Evolutionary conservation across 2,113 vertebrate species (phyloP).

Genomic region (Suricata suricatta): DNA sequence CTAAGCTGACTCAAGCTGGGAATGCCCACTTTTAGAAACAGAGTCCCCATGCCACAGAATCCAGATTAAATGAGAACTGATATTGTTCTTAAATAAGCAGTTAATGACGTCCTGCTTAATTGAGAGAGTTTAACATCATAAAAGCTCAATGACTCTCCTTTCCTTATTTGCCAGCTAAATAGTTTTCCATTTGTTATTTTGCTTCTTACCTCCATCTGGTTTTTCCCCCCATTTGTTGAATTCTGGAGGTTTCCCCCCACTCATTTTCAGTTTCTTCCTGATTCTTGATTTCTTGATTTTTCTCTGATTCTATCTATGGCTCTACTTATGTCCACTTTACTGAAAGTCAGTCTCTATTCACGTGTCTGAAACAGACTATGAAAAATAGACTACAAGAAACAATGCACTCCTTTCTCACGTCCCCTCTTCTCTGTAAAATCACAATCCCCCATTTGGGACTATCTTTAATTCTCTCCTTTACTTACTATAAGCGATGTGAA

Average conservation of each 20-base stretch:
- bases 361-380: conserved; percentile 70
- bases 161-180: conserved; percentile 57
- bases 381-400: conserved; percentile 78
- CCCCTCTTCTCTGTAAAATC: conserved; percentile 3
- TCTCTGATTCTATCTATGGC: conserved; percentile 74
- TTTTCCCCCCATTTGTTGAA: conserved; percentile 62
- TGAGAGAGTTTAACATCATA: conserved; percentile 3
- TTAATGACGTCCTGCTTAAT: not conserved
- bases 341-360: conserved; percentile 73
- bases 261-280: conserved; percentile 76
- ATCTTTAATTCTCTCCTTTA: conserved; percentile 52
- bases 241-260: conserved; percentile 63
- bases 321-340: conserved; percentile 69
- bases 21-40: conserved; percentile 21
- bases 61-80: not conserved
- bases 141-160: conserved; percentile 12
- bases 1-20: not conserved
- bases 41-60: not conserved
- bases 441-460: not conserved
- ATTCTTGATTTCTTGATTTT: conserved; percentile 74
- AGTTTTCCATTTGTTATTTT: conserved; percentile 57
- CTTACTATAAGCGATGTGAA: conserved; percentile 55
- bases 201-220: conserved; percentile 67
- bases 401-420: conserved; percentile 70
- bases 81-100: conserved; percentile 13